Conservation (phyloP, 1,140 invertebrate genomes). For the Aleiodes sp. region DNA sequence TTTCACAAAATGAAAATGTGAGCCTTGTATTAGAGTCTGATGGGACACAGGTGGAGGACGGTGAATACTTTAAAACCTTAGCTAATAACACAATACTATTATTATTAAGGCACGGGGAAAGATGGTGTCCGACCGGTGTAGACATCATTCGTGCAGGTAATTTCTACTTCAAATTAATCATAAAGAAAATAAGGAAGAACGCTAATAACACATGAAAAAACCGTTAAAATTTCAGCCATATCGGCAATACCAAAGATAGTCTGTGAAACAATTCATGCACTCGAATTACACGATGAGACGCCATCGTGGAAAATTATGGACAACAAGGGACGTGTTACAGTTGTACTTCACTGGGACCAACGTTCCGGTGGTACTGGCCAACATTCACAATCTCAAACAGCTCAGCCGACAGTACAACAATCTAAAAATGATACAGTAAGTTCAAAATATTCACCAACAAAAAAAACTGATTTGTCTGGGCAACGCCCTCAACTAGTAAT, state of each 20-base stretch:
- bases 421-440: slow-evolving; percentile 37
- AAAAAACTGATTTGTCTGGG: slow-evolving; percentile 64
- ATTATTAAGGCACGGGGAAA: slow-evolving; percentile 85
- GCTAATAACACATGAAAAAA: neutral
- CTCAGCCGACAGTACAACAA: slow-evolving; percentile 19
- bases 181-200: neutral
- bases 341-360: slow-evolving; percentile 93
- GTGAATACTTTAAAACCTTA: slow-evolving; percentile 91
- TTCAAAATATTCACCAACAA: slow-evolving; percentile 73
- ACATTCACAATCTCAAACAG: slow-evolving; percentile 53
- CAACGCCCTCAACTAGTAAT: slow-evolving; percentile 76
- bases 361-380: slow-evolving; percentile 67
- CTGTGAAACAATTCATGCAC: slow-evolving; percentile 92
- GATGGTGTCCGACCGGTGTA: slow-evolving; percentile 90
- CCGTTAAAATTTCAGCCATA: slow-evolving; percentile 73
- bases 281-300: slow-evolving; percentile 93
- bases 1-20: slow-evolving; percentile 82
- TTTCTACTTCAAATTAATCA: too few relatives aligned
- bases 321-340: slow-evolving; percentile 92
- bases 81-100: slow-evolving; percentile 91
- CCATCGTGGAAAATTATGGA: slow-evolving; percentile 97
- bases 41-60: slow-evolving; percentile 95
- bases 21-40: slow-evolving; percentile 90
- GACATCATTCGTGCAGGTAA: slow-evolving; percentile 93
- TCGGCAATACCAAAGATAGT: slow-evolving; percentile 95